Conservation (phyloP, 2,113 vertebrate genomes). For the Paramisgurnus dabryanus region DNA sequence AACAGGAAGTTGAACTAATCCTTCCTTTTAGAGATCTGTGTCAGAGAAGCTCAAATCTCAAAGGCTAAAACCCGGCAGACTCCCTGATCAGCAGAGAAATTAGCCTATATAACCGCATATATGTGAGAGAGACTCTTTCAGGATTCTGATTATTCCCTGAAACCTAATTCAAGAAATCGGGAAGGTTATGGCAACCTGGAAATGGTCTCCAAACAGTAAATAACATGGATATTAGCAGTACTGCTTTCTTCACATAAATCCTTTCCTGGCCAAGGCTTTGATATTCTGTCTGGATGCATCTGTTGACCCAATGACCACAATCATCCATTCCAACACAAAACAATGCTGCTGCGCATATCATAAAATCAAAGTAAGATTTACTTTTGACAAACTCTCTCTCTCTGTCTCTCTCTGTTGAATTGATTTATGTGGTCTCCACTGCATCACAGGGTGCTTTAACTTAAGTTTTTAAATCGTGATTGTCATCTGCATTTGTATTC, state of each 20-base stretch:
- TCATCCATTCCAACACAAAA: slow-evolving; percentile 31
- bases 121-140: not conserved
- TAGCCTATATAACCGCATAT: slow-evolving; percentile 67
- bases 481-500: slow-evolving; percentile 38
- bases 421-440: slow-evolving; percentile 23
- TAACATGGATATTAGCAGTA: slow-evolving; percentile 41
- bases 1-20: slow-evolving; percentile 57
- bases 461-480: slow-evolving; percentile 33
- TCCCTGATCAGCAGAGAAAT: slow-evolving; percentile 77
- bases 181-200: slow-evolving; percentile 1
- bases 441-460: slow-evolving; percentile 23
- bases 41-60: slow-evolving; percentile 55
- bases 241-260: not conserved
- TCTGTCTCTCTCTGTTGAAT: not conserved
- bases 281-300: slow-evolving; percentile 17
- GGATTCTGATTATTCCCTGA: slow-evolving; percentile 30
- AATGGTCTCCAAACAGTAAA: slow-evolving; percentile 1
- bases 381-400: not conserved
- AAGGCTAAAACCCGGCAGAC: slow-evolving; percentile 57
- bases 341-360: slow-evolving; percentile 17
- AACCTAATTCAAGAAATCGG: slow-evolving; percentile 16
- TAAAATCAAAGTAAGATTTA: slow-evolving; percentile 42
- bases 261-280: slow-evolving; percentile 1
- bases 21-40: slow-evolving; percentile 62
- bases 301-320: slow-evolving; percentile 46